A percentile compares a stretch with the other conserved stretches of the same genome.
phyloP scores from a whole-genome alignment of 2,797 vertebrate species.

The Bufotes viridis region DNA sequence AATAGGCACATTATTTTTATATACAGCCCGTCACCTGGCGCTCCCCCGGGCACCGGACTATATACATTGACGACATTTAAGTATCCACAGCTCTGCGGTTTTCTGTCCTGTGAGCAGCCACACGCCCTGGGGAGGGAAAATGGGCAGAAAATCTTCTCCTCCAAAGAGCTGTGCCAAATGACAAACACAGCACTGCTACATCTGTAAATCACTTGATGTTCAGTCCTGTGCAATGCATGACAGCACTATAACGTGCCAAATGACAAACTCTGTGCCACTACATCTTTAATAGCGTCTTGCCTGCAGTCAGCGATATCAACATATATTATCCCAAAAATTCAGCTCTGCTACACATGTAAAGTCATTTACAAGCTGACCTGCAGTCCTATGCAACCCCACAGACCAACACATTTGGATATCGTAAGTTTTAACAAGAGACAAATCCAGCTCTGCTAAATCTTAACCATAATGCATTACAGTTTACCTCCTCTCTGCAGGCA shows the following conservation, averaged over 20 bases:
- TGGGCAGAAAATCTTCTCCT: background rate
- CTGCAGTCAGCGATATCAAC: no score
- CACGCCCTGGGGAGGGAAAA: background rate
- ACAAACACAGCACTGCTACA: background rate
- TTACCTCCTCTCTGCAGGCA: no score
- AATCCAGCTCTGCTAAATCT: no score
- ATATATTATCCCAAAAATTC: background rate
- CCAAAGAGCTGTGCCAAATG: background rate
- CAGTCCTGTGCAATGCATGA: background rate
- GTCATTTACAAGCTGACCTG: background rate
- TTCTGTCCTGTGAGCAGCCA: background rate
- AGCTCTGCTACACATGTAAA: background rate
- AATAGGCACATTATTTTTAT: slow-evolving; percentile 54
- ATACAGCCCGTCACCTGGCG: slow-evolving; percentile 34
- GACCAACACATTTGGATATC: no score
- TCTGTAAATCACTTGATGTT: background rate
- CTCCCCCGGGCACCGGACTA: background rate
- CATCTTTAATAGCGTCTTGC: background rate
- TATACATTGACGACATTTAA: slow-evolving; percentile 19
- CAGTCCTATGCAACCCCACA: background rate
- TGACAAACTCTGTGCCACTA: background rate
- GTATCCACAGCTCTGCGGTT: background rate
- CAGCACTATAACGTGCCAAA: background rate
- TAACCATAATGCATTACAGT: no score
- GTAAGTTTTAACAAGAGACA: no score